Percentiles rank a stretch among this genome's conserved stretches.
phyloP scores from a whole-genome alignment of 2,113 vertebrate species.

The Gallinago paraguaiae region DNA sequence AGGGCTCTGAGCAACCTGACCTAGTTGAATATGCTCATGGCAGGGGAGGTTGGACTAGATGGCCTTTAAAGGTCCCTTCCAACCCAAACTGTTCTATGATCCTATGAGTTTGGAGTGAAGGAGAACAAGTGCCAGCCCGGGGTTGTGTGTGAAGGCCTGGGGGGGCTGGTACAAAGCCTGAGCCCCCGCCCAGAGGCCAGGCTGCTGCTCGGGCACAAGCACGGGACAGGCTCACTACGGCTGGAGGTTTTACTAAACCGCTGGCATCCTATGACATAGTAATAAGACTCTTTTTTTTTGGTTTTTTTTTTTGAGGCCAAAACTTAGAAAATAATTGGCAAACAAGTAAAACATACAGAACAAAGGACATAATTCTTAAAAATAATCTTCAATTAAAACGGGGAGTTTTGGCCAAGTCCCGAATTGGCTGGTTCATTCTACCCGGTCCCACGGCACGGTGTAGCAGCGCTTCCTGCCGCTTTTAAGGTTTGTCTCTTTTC shows the following conservation, averaged over 20 bases:
- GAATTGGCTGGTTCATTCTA: rapidly evolving
- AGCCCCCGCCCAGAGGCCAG: background rate
- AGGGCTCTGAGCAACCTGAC: background rate
- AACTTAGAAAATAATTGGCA: background rate
- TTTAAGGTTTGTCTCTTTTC: background rate
- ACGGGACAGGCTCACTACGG: rapidly evolving
- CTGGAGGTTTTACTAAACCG: background rate
- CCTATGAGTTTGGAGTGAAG: rapidly evolving
- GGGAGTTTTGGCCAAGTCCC: background rate
- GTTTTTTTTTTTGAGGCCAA: background rate
- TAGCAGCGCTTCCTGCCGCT: background rate
- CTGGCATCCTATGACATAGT: background rate
- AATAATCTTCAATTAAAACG: conserved; percentile 12
- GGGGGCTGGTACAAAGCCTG: rapidly evolving
- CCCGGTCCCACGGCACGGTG: rapidly evolving
- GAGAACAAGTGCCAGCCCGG: background rate
- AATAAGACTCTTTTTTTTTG: background rate
- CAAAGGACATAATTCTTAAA: background rate
- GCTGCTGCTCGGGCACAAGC: background rate
- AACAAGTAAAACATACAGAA: background rate
- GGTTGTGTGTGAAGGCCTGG: rapidly evolving
- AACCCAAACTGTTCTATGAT: background rate
- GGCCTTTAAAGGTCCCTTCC: background rate
- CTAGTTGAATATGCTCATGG: background rate
- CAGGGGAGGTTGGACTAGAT: background rate